These are phyloP conservation scores for Barbus barbus DNA, from an alignment of 2,113 vertebrate species.

Conservation along the genomic window DNA sequence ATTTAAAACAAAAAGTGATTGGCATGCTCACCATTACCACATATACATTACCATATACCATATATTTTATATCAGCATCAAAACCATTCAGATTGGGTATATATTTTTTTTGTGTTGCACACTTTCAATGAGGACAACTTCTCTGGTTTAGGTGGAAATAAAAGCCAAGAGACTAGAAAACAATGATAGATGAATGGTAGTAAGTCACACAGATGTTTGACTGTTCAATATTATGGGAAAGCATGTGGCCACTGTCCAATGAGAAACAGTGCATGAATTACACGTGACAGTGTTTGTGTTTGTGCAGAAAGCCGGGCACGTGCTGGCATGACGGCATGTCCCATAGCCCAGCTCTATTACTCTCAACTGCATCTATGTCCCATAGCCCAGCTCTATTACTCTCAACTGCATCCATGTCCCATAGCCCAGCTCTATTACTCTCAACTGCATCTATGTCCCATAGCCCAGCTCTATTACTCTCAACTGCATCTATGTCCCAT, in stretches of 20 bases:
- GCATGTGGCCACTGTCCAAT: background rate
- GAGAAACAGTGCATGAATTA: constrained; percentile 14
- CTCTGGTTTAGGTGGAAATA: background rate
- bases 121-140: background rate
- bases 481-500: too few species aligned
- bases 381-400: background rate
- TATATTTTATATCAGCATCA: background rate
- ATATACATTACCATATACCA: background rate
- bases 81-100: background rate
- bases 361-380: background rate
- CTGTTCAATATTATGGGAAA: background rate
- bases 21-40: background rate
- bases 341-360: background rate
- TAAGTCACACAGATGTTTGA: background rate
- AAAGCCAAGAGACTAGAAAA: background rate
- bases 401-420: too few species aligned
- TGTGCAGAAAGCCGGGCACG: background rate
- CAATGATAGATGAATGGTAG: background rate
- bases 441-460: too few species aligned
- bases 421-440: background rate
- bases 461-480: background rate
- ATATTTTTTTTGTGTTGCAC: background rate
- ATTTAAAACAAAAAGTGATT: too few species aligned
- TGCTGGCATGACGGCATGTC: background rate
- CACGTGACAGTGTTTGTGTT: background rate